These are phyloP conservation scores for Burhinus oedicnemus DNA, from an alignment of 2,113 vertebrate genomes.

Conservation along the genomic window DNA sequence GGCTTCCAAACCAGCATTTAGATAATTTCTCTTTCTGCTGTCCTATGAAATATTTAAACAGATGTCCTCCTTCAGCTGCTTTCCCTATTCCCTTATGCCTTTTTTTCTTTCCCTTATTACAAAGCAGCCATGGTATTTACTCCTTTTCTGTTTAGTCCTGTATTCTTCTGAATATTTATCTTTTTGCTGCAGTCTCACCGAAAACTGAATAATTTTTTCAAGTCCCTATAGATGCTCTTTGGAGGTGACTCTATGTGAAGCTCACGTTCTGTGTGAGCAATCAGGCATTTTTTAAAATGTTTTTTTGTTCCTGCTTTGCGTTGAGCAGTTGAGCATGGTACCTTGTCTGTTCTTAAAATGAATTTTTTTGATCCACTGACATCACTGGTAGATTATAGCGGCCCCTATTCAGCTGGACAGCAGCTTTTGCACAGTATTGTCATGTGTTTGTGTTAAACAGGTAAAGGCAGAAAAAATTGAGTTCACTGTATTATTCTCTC, in stretches of 20 bases:
- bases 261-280: not conserved
- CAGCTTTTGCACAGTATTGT: not conserved
- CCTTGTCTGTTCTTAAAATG: not conserved
- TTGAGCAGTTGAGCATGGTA: not conserved
- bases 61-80: not conserved
- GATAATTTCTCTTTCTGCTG: not conserved
- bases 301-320: not conserved
- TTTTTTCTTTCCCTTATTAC: not conserved
- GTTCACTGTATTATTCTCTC: not conserved
- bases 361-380: not conserved
- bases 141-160: not conserved
- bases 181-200: not conserved
- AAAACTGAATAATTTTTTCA: not conserved
- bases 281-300: not conserved
- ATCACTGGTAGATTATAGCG: not conserved
- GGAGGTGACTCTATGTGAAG: not conserved
- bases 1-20: not conserved
- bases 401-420: not conserved
- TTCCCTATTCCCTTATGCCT: not conserved
- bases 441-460: not conserved
- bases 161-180: not conserved
- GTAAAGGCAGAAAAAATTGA: not conserved
- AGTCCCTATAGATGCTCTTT: not conserved
- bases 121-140: not conserved
- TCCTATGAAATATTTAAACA: not conserved